A percentile compares a stretch with the other conserved stretches of the same genome.
Evolutionary conservation across 2,797 vertebrate genomes (phyloP).

Genomic region (Catostomus latipinnis): DNA sequence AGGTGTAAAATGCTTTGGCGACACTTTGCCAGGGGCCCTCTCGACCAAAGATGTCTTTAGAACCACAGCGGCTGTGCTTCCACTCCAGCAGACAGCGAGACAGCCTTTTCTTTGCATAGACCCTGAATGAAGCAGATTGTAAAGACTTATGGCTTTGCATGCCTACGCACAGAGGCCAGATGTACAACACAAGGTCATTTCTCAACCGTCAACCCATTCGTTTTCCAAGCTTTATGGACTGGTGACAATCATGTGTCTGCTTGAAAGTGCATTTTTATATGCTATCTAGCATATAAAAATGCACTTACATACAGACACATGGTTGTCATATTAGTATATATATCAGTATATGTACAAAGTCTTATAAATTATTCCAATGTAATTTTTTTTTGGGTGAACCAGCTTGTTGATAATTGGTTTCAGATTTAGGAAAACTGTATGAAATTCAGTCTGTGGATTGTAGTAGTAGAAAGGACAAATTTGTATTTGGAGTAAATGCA

Average conservation of each 20-base stretch:
- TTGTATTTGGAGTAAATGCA: not conserved
- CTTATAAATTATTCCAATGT: no score
- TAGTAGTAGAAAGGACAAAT: not conserved
- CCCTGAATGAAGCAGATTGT: conserved; percentile 71
- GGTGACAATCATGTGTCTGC: conserved; percentile 15
- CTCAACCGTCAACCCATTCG: conserved; percentile 44
- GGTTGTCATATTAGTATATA: no score
- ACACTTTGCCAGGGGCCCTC: conserved; percentile 66
- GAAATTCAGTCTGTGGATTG: conserved; percentile 4
- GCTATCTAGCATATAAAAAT: not conserved
- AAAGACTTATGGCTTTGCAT: conserved; percentile 72
- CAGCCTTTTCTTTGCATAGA: conserved; percentile 54
- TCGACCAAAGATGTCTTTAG: conserved; percentile 54
- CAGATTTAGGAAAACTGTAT: not conserved
- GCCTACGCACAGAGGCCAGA: conserved; percentile 73
- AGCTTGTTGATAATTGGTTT: not conserved
- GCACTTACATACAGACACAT: no score
- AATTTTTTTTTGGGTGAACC: no score
- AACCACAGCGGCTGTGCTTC: conserved; percentile 69
- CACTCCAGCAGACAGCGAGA: conserved; percentile 62
- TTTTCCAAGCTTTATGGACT: conserved; percentile 60
- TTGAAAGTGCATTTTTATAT: not conserved
- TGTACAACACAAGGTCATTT: conserved; percentile 68
- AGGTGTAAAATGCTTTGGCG: conserved; percentile 75
- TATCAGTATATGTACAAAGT: no score